phyloP scores from a whole-genome alignment of 1,140 invertebrate species.

The Mercenaria mercenaria region DNA sequence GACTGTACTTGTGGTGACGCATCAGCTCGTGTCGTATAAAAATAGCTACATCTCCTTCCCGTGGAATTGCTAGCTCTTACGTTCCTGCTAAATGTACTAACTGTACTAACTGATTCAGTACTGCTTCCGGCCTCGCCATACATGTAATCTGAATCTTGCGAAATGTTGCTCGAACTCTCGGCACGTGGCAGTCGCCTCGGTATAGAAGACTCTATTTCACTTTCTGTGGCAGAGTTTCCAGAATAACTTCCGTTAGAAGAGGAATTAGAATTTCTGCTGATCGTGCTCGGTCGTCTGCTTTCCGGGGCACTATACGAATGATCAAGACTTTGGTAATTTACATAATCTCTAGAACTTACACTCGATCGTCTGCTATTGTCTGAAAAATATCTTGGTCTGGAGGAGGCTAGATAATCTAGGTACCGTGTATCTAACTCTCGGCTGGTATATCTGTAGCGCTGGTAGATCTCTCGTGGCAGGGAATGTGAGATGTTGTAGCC shows the following conservation, averaged over 20 bases:
- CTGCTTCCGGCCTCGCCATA: constrained; percentile 20
- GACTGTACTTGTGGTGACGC: background rate
- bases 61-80: too few relatives aligned
- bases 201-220: background rate
- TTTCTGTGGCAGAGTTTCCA: constrained; percentile 44
- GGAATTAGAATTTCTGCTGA: background rate
- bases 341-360: background rate
- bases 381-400: background rate
- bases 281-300: background rate
- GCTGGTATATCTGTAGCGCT: background rate
- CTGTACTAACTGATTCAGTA: constrained; percentile 20
- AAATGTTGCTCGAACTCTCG: background rate
- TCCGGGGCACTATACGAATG: background rate
- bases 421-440: background rate
- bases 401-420: background rate
- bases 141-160: background rate
- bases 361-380: background rate
- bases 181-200: background rate
- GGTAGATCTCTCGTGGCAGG: constrained; percentile 26
- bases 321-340: background rate
- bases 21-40: background rate
- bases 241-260: constrained; percentile 12
- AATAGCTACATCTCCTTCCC: constrained; percentile 25
- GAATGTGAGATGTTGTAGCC: constrained; percentile 51
- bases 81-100: background rate